phyloP scores from a whole-genome alignment of 1,140 invertebrate genomes.

The Bombus consobrinus region DNA sequence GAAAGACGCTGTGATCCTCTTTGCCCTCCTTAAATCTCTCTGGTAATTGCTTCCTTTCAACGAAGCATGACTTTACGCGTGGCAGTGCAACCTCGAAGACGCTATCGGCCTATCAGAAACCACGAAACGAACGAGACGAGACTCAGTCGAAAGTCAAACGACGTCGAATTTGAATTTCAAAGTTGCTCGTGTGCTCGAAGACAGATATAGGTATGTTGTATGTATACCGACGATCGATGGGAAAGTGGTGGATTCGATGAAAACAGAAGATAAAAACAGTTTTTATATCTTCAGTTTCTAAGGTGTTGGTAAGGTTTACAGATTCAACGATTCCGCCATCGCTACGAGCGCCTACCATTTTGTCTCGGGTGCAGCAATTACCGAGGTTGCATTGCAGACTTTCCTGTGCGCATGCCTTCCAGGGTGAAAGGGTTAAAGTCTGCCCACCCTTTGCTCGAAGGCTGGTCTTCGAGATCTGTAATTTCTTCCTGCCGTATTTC shows the following conservation, averaged over 20 bases:
- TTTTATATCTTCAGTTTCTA: neutral
- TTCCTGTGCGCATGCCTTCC: conserved; percentile 63
- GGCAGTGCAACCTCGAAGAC: neutral
- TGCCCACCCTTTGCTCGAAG: conserved; percentile 56
- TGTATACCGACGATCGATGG: neutral
- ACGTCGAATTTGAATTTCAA: neutral
- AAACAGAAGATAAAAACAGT: no score
- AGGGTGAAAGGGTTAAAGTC: conserved; percentile 65
- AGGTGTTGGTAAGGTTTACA: no score
- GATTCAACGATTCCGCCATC: conserved; percentile 51
- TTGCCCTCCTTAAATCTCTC: conserved; percentile 60
- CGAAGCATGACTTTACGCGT: conserved; percentile 38
- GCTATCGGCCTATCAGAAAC: neutral
- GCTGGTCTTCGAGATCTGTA: conserved; percentile 52
- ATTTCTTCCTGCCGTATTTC: conserved; percentile 25
- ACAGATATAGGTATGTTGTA: no score
- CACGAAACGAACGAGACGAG: neutral
- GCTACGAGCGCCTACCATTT: conserved; percentile 65
- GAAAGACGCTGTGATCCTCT: conserved; percentile 58
- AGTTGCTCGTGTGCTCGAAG: neutral
- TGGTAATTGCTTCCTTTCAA: conserved; percentile 66
- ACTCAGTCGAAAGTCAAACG: conserved; percentile 9
- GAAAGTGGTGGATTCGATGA: neutral
- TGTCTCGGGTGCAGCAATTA: conserved; percentile 68
- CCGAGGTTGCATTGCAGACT: conserved; percentile 64